Conservation (phyloP, 1,140 invertebrate species). For the Penaeus indicus region DNA sequence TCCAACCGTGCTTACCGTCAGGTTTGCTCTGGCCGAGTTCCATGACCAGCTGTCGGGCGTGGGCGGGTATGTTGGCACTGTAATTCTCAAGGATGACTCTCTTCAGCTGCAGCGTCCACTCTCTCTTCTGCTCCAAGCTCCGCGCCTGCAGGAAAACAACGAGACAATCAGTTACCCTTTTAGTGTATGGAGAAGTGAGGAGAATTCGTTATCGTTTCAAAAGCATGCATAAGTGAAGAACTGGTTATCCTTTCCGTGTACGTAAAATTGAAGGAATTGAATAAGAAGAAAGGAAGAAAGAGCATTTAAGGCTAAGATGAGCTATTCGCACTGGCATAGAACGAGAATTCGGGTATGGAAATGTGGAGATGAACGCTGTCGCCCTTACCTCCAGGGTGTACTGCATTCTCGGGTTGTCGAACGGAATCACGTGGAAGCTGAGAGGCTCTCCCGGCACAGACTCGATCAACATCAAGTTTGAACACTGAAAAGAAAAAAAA, state of each 20-base stretch:
- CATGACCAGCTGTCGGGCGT: constrained; percentile 92
- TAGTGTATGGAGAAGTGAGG: neutral
- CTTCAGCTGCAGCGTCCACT: constrained; percentile 93
- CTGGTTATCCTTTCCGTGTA: too few relatives aligned
- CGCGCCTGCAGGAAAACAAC: constrained; percentile 74
- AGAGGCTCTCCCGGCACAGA: constrained; percentile 93
- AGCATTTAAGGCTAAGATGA: too few relatives aligned
- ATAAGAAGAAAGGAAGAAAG: too few relatives aligned
- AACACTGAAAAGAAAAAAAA: constrained; percentile 79
- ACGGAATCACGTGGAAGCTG: constrained; percentile 96
- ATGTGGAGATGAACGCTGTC: too few relatives aligned
- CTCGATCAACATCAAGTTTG: constrained; percentile 97
- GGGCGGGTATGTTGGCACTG: constrained; percentile 91
- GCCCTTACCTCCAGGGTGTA: constrained; percentile 85
- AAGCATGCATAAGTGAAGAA: neutral
- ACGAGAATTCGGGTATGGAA: too few relatives aligned
- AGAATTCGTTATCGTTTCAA: neutral
- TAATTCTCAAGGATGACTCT: constrained; percentile 95
- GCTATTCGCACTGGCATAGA: too few relatives aligned
- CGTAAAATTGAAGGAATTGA: too few relatives aligned
- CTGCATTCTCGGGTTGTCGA: constrained; percentile 90
- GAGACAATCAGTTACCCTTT: neutral
- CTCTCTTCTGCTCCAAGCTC: constrained; percentile 91
- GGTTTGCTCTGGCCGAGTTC: constrained; percentile 81
- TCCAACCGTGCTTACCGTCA: constrained; percentile 9